These are phyloP conservation scores for Phenganax subtilis DNA, from an alignment of 92 coral and sea anemone genomes.

Conservation along the genomic window DNA sequence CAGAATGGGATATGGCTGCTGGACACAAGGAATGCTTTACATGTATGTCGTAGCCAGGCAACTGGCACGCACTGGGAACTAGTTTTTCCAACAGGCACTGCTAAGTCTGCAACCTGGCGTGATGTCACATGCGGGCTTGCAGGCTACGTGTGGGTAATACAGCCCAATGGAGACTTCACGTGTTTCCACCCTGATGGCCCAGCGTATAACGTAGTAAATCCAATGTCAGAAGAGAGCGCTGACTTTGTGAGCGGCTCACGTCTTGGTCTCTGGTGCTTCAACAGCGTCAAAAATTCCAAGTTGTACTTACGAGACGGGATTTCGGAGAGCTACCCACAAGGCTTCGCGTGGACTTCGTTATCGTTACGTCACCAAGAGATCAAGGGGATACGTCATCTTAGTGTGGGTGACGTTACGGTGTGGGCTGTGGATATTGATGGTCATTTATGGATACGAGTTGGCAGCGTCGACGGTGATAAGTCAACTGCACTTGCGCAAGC, in stretches of 20 bases:
- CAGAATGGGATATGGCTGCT: constrained; percentile 87
- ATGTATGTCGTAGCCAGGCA: constrained; percentile 90
- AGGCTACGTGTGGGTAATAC: constrained; percentile 83
- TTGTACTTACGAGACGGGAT: constrained; percentile 77
- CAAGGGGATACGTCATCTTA: constrained; percentile 72
- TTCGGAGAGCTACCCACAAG: constrained; percentile 75
- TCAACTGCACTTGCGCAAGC: constrained; percentile 60
- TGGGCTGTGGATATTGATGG: constrained; percentile 93
- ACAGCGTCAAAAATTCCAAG: constrained; percentile 36
- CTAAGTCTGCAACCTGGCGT: constrained; percentile 89
- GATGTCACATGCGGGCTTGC: constrained; percentile 65
- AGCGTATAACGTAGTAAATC: constrained; percentile 61
- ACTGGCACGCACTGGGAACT: constrained; percentile 83
- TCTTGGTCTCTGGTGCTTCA: constrained; percentile 74
- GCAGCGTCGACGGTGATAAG: constrained; percentile 61
- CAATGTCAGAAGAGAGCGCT: constrained; percentile 46
- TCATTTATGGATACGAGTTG: constrained; percentile 78
- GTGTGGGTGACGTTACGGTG: constrained; percentile 82
- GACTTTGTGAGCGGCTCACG: constrained; percentile 76
- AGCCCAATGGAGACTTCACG: constrained; percentile 88
- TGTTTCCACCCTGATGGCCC: constrained; percentile 76
- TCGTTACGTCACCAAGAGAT: constrained; percentile 59
- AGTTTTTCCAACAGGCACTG: constrained; percentile 65
- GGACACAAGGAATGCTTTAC: constrained; percentile 69
- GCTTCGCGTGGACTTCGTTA: constrained; percentile 70